Percentiles rank a stretch among this genome's conserved stretches.
Conservation (phyloP, 2,797 vertebrate genomes). For the Chanos chanos region DNA sequence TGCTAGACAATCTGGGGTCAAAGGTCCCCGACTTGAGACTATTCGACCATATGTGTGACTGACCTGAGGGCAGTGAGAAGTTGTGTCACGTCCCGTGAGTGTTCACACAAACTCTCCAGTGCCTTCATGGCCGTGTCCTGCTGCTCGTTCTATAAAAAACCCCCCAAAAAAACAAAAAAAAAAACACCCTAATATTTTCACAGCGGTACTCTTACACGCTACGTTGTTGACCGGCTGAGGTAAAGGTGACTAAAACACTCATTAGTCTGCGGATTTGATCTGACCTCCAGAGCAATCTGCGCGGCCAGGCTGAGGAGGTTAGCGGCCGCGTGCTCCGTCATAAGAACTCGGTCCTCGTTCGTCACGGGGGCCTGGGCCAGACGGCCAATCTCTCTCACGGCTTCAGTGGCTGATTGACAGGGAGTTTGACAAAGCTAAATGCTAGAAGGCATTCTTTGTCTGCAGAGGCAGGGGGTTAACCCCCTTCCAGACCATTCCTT, state of each 20-base stretch:
- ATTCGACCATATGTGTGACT: conserved; percentile 41
- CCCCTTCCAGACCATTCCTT: not conserved
- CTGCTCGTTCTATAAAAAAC: conserved; percentile 72
- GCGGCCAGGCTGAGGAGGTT: conserved; percentile 81
- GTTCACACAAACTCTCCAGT: conserved; percentile 79
- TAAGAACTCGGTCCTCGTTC: conserved; percentile 58
- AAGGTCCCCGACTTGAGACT: not conserved
- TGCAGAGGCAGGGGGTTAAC: not conserved
- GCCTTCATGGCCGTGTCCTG: conserved; percentile 76
- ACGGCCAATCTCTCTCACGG: conserved; percentile 70
- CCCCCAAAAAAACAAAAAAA: not conserved
- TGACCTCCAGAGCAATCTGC: conserved; percentile 88
- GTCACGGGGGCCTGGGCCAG: conserved; percentile 53
- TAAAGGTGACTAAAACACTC: no score
- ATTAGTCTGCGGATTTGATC: no score
- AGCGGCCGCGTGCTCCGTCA: conserved; percentile 62
- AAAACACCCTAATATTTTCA: no score
- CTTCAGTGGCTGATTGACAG: conserved; percentile 69
- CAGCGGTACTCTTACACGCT: no score
- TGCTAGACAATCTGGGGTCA: not conserved
- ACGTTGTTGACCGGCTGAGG: no score
- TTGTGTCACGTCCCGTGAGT: conserved; percentile 69
- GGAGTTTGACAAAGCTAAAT: conserved; percentile 2
- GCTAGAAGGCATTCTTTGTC: not conserved
- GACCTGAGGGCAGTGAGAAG: conserved; percentile 83